phyloP scores from a whole-genome alignment of 1,140 invertebrate species.

The Oncopodura yosiiana region DNA sequence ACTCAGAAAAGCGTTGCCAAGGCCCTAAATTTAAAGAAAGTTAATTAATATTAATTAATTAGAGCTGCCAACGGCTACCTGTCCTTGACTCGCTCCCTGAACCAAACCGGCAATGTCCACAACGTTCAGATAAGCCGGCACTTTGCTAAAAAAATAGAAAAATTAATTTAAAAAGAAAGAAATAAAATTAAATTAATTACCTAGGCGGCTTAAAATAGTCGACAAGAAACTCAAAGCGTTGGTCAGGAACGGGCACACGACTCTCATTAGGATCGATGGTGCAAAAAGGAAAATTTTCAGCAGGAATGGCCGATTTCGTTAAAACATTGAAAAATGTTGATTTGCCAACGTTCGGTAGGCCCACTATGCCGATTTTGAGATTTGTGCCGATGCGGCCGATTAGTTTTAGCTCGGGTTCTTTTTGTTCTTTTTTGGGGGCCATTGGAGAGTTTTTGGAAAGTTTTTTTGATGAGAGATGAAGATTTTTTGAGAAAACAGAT shows the following conservation, averaged over 20 bases:
- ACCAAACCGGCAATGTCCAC: conserved; percentile 98
- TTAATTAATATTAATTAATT: too few species aligned
- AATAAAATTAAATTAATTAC: conserved; percentile 47
- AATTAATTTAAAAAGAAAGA: conserved; percentile 1
- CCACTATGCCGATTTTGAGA: conserved; percentile 62
- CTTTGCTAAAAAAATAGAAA: conserved; percentile 61
- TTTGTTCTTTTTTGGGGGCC: conserved; percentile 80
- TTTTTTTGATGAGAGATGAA: too few species aligned
- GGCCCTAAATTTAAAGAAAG: too few species aligned
- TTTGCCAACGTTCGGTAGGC: conserved; percentile 94
- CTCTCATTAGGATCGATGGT: conserved; percentile 99
- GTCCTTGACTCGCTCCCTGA: conserved; percentile 93
- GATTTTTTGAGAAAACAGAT: too few species aligned
- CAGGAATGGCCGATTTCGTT: conserved; percentile 88
- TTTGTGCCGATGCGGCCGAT: conserved; percentile 96
- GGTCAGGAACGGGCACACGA: conserved; percentile 96
- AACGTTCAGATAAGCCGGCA: conserved; percentile 92
- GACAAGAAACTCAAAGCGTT: conserved; percentile 84
- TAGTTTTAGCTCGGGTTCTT: conserved; percentile 69
- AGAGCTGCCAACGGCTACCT: too few species aligned
- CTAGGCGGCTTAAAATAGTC: conserved; percentile 90
- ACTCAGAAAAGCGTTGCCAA: conserved; percentile 97
- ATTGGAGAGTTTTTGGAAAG: too few species aligned
- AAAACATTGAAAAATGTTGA: conserved; percentile 99
- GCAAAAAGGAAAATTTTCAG: conserved; percentile 99